These are phyloP conservation scores for Tridacna crocea DNA, from an alignment of 2,888 invertebrate species.

Conservation along the genomic window DNA sequence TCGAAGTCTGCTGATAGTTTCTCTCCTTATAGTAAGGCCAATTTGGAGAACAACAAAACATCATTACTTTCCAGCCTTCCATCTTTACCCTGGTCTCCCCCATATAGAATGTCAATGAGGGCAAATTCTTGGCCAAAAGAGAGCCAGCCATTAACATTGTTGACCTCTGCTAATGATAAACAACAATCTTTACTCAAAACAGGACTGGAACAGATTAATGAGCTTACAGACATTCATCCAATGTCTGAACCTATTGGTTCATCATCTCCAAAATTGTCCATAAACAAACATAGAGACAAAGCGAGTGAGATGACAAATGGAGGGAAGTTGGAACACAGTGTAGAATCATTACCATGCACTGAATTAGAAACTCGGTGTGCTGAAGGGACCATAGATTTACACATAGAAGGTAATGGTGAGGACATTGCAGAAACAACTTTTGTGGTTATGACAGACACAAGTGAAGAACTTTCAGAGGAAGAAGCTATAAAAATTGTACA, in stretches of 20 bases:
- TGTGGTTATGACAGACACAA: constrained; percentile 70
- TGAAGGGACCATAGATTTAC: background rate
- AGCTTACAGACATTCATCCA: constrained; percentile 17
- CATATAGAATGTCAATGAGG: constrained; percentile 13
- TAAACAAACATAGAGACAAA: background rate
- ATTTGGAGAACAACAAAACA: background rate
- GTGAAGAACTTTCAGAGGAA: constrained; percentile 71
- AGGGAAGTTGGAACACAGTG: constrained; percentile 7
- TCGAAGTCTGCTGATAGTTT: constrained; percentile 2
- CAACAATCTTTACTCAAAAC: background rate
- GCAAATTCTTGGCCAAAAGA: constrained; percentile 21
- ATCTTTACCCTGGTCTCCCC: constrained; percentile 26
- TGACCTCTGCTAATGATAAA: background rate
- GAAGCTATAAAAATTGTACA: constrained; percentile 71
- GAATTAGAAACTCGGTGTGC: background rate
- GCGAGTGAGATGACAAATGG: background rate
- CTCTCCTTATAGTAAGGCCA: background rate
- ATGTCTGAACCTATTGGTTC: background rate
- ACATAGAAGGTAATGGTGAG: constrained; percentile 17
- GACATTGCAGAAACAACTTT: constrained; percentile 61
- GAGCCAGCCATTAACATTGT: background rate
- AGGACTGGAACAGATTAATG: background rate
- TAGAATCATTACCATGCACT: background rate
- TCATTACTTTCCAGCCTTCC: background rate
- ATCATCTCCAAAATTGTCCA: background rate